phyloP scores from a whole-genome alignment of 2,888 invertebrate genomes.

The Neocrepidodera transversa region DNA sequence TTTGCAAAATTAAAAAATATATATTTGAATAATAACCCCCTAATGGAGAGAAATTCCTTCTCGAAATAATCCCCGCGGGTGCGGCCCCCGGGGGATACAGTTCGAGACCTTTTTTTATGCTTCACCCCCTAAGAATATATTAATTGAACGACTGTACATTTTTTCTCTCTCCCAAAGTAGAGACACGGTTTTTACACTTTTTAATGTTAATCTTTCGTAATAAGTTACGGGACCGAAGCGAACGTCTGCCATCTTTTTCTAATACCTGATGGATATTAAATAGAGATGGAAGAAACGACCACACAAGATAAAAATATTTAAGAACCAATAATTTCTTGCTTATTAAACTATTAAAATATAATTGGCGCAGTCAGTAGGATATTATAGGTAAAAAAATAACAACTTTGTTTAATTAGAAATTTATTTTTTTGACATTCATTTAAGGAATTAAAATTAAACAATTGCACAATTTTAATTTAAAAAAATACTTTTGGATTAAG shows the following conservation, averaged over 20 bases:
- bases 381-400: too few relatives aligned
- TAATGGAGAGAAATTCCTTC: slow-evolving; percentile 12
- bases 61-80: slow-evolving; percentile 22
- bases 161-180: slow-evolving; percentile 53
- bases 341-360: too few relatives aligned
- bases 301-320: too few relatives aligned
- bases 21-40: slow-evolving; percentile 15
- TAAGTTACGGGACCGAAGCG: slow-evolving; percentile 47
- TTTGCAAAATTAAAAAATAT: slow-evolving; percentile 12
- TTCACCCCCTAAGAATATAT: slow-evolving; percentile 58
- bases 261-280: slow-evolving; percentile 42
- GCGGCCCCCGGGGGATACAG: slow-evolving; percentile 36
- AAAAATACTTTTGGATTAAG: too few relatives aligned
- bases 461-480: too few relatives aligned
- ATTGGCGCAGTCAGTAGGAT: too few relatives aligned
- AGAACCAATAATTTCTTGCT: too few relatives aligned
- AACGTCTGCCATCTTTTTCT: slow-evolving; percentile 35
- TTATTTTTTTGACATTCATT: too few relatives aligned
- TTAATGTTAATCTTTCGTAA: slow-evolving; percentile 57
- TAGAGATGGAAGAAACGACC: slow-evolving; percentile 31
- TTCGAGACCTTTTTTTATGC: slow-evolving; percentile 42
- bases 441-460: too few relatives aligned
- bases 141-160: slow-evolving; percentile 61
- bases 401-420: too few relatives aligned
- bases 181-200: slow-evolving; percentile 55